Conservation (phyloP, 2,113 vertebrate species). For the Leptocoma aspasia region DNA sequence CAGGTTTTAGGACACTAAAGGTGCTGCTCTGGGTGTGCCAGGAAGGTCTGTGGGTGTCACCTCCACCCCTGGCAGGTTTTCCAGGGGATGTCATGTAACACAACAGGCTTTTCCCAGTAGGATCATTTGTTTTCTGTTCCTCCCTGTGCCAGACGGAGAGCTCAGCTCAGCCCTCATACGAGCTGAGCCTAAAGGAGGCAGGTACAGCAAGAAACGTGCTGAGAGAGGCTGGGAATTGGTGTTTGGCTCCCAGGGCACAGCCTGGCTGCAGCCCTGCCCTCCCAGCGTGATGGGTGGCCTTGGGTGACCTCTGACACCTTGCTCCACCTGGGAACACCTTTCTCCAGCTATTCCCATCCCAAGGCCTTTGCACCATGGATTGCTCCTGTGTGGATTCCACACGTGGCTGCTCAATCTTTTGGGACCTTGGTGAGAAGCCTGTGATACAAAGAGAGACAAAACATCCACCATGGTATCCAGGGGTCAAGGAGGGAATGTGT, state of each 20-base stretch:
- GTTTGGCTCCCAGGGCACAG: background rate
- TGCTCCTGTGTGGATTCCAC: background rate
- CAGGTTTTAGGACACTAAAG: background rate
- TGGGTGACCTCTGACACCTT: background rate
- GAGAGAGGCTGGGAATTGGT: background rate
- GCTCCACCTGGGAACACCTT: background rate
- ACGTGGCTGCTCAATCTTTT: background rate
- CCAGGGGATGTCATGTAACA: background rate
- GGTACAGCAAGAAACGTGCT: background rate
- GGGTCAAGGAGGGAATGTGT: background rate
- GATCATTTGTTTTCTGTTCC: background rate
- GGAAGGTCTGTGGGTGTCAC: background rate
- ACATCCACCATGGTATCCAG: fast-evolving
- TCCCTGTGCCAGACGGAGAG: background rate
- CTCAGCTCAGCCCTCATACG: background rate
- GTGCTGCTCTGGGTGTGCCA: background rate
- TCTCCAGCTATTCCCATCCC: background rate
- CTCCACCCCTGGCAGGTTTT: background rate
- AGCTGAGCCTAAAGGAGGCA: background rate
- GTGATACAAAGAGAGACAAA: background rate
- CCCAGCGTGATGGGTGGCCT: background rate
- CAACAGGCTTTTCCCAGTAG: background rate
- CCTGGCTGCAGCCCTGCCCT: background rate
- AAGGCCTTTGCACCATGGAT: background rate
- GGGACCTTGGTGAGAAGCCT: background rate